Percentiles rank a stretch among this genome's conserved stretches.
These are phyloP conservation scores for Tenthredo livida DNA, from an alignment of 2,888 invertebrate genomes.

Conservation along the genomic window DNA sequence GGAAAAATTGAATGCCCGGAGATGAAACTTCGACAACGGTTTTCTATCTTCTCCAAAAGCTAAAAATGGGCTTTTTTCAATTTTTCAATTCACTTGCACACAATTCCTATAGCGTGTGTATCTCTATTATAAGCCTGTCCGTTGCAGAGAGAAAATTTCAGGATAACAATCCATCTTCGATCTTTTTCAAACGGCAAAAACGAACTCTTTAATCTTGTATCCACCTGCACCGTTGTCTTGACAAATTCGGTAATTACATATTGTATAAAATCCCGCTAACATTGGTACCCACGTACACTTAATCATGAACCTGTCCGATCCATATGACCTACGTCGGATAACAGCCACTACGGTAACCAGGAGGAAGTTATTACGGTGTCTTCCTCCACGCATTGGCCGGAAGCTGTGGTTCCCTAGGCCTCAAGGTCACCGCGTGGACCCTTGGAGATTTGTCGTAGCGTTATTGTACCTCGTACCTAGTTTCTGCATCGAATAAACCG, in stretches of 20 bases:
- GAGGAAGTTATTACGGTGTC: neutral
- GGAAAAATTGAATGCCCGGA: neutral
- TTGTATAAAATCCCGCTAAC: neutral
- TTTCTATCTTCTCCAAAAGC: neutral
- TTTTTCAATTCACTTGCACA: neutral
- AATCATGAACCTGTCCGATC: neutral
- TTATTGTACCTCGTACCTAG: neutral
- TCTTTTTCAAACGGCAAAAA: neutral
- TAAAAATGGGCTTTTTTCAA: neutral
- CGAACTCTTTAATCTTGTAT: no score
- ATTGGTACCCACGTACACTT: neutral
- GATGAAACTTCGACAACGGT: neutral
- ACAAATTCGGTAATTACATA: neutral
- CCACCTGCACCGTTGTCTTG: neutral
- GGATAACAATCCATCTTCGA: neutral
- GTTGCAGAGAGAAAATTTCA: neutral
- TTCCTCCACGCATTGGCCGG: neutral
- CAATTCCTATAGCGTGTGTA: neutral
- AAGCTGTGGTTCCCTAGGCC: neutral
- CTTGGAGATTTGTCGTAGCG: neutral
- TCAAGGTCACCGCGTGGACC: slow-evolving; percentile 38
- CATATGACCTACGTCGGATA: neutral
- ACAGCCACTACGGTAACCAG: neutral
- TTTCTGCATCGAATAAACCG: neutral
- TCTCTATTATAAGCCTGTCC: neutral